Percentiles rank a stretch among this genome's conserved stretches.
phyloP scores from a whole-genome alignment of 2,888 invertebrate genomes.

The Eupithecia inturbata region DNA sequence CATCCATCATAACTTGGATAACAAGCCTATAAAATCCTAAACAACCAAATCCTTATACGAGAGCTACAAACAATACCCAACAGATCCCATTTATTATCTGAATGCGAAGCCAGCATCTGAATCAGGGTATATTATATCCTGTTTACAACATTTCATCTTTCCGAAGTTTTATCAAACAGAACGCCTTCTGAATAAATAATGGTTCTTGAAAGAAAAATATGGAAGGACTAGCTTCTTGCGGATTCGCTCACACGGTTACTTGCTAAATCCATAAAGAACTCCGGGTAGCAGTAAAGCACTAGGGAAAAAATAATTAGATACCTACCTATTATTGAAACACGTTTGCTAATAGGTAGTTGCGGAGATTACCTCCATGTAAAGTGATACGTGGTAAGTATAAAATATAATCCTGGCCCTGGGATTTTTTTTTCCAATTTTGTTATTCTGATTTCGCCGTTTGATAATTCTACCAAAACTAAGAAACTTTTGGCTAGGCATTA shows the following conservation, averaged over 20 bases:
- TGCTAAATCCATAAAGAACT: too few relatives aligned
- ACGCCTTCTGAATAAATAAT: constrained; percentile 57
- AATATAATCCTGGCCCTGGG: too few relatives aligned
- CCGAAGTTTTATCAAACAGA: constrained; percentile 57
- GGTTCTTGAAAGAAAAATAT: background rate
- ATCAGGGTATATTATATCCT: constrained; percentile 45
- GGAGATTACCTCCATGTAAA: too few relatives aligned
- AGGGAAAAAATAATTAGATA: too few relatives aligned
- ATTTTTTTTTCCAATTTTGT: too few relatives aligned
- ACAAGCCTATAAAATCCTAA: background rate
- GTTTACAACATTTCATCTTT: constrained; percentile 53
- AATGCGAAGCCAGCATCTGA: constrained; percentile 24
- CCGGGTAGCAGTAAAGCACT: too few relatives aligned
- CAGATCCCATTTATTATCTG: constrained; percentile 27
- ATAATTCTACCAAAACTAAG: too few relatives aligned
- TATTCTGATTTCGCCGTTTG: too few relatives aligned
- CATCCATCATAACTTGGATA: background rate
- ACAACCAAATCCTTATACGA: constrained; percentile 4
- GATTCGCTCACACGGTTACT: background rate
- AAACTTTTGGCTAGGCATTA: too few relatives aligned
- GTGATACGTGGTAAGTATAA: too few relatives aligned
- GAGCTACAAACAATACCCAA: constrained; percentile 11
- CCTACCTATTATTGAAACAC: too few relatives aligned
- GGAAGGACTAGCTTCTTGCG: background rate
- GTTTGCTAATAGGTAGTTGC: too few relatives aligned